phyloP scores from a whole-genome alignment of 1,140 invertebrate species.

The Ceratitis capitata region DNA sequence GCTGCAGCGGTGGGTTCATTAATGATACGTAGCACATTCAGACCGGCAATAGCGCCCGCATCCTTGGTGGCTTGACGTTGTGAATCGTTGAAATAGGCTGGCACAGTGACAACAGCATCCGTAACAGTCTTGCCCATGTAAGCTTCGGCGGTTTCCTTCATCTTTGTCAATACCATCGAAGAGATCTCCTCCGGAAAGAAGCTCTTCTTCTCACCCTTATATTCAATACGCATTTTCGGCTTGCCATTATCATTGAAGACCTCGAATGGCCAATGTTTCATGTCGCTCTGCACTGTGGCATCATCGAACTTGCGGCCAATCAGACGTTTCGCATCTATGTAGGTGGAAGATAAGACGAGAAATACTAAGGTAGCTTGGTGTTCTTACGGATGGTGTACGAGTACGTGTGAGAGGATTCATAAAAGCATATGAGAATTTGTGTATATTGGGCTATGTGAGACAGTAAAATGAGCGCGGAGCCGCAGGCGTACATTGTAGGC shows the following conservation, averaged over 20 bases:
- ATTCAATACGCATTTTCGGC: slow-evolving; percentile 86
- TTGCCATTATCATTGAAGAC: slow-evolving; percentile 85
- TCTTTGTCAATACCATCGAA: slow-evolving; percentile 90
- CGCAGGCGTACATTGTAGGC: too few relatives aligned
- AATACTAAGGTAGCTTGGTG: slow-evolving; percentile 36
- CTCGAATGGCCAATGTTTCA: slow-evolving; percentile 97
- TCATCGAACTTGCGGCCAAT: slow-evolving; percentile 95
- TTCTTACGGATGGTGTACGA: neutral
- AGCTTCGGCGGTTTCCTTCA: slow-evolving; percentile 95
- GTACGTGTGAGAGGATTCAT: neutral
- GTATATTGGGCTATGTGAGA: neutral
- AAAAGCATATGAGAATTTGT: neutral
- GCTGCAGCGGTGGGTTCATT: slow-evolving; percentile 98
- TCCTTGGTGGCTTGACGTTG: slow-evolving; percentile 93
- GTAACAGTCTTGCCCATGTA: slow-evolving; percentile 89
- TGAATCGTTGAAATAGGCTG: slow-evolving; percentile 92
- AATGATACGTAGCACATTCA: slow-evolving; percentile 89
- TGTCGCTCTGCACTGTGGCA: slow-evolving; percentile 86
- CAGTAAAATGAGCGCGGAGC: neutral
- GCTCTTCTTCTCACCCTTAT: slow-evolving; percentile 89
- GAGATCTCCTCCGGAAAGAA: slow-evolving; percentile 93
- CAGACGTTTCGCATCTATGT: slow-evolving; percentile 91
- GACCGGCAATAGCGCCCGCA: slow-evolving; percentile 84
- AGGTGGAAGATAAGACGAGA: slow-evolving; percentile 55
- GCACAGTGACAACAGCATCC: slow-evolving; percentile 91